Evolutionary conservation across 1,140 invertebrate species (phyloP).

Genomic region (Drosophila orosa): DNA sequence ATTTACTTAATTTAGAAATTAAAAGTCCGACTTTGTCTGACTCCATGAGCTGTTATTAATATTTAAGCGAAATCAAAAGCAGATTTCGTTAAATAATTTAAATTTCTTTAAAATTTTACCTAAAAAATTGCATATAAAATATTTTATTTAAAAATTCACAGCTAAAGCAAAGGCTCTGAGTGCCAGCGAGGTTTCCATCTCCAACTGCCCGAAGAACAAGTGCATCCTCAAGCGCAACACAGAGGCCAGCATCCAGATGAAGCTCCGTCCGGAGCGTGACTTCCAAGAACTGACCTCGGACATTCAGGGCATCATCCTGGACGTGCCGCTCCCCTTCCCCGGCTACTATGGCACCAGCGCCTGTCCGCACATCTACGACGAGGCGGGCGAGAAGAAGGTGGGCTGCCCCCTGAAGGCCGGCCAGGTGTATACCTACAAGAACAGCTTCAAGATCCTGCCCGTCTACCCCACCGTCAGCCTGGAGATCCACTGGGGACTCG

Average conservation of each 20-base stretch:
- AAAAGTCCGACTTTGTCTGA: neutral
- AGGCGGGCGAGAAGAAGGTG: slow-evolving; percentile 85
- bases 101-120: too few species aligned
- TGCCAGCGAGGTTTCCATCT: slow-evolving; percentile 85
- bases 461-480: slow-evolving; percentile 89
- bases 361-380: slow-evolving; percentile 87
- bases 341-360: slow-evolving; percentile 90
- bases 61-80: neutral
- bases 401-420: slow-evolving; percentile 88
- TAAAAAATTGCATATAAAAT: too few species aligned
- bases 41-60: neutral
- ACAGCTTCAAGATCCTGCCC: slow-evolving; percentile 87
- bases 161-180: slow-evolving; percentile 64
- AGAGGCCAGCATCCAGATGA: slow-evolving; percentile 85
- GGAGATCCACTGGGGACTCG: slow-evolving; percentile 87
- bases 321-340: slow-evolving; percentile 88
- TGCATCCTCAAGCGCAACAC: slow-evolving; percentile 88
- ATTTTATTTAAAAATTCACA: slow-evolving; percentile 22
- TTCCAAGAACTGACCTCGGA: slow-evolving; percentile 85
- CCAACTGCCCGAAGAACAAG: slow-evolving; percentile 87
- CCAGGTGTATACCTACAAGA: slow-evolving; percentile 88
- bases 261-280: slow-evolving; percentile 86
- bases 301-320: slow-evolving; percentile 87
- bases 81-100: neutral
- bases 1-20: neutral